Evolutionary conservation across 2,888 invertebrate genomes (phyloP).

Genomic region (Plagiodera versicolora): DNA sequence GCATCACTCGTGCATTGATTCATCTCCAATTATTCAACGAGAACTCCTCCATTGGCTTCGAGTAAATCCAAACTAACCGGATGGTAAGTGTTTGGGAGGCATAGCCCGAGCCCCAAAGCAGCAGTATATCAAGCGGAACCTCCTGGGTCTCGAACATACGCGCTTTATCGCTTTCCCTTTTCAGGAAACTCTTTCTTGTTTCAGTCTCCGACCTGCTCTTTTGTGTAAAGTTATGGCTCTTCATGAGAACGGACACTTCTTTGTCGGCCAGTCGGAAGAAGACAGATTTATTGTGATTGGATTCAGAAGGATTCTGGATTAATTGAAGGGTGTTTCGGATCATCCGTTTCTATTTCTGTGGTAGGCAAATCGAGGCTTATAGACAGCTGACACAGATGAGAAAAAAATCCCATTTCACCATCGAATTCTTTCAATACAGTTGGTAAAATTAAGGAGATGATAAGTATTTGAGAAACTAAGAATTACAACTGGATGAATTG

Average conservation of each 20-base stretch:
- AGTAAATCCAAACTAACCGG: constrained; percentile 49
- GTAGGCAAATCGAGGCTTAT: no score
- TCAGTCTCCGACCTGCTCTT: constrained; percentile 34
- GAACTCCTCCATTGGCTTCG: constrained; percentile 45
- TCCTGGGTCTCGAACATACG: constrained; percentile 39
- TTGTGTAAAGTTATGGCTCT: constrained; percentile 44
- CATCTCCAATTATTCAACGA: constrained; percentile 18
- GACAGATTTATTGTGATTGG: constrained; percentile 23
- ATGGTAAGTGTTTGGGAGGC: constrained; percentile 45
- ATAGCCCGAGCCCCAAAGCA: constrained; percentile 40
- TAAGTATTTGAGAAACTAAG: no score
- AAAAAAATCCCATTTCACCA: no score
- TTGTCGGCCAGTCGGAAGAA: not conserved
- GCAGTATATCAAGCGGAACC: constrained; percentile 47
- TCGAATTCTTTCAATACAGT: no score
- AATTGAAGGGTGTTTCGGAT: not conserved
- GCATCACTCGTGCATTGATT: no score
- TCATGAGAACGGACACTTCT: constrained; percentile 33
- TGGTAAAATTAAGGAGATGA: no score
- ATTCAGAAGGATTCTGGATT: constrained; percentile 10
- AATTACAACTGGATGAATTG: no score
- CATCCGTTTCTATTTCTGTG: no score
- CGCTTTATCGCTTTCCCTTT: constrained; percentile 44
- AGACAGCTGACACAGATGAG: no score
- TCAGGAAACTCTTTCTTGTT: constrained; percentile 36